Base-by-base conservation (phyloP, 1,140 invertebrate genomes). In the Hylaeus anthracinus region DNA sequence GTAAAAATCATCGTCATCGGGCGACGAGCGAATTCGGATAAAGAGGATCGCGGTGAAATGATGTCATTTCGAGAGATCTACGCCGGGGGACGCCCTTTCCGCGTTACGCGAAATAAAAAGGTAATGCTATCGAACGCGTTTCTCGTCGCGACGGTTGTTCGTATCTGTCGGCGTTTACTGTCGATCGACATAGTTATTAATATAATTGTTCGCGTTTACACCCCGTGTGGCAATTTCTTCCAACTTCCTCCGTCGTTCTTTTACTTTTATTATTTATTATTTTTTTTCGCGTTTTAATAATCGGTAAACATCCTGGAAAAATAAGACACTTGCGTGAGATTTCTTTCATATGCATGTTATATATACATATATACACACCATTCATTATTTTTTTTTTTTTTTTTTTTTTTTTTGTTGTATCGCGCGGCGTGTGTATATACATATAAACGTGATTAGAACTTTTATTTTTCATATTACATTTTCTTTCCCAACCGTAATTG, bases 251-350 rank as follows among this genome's bases (percentile, higher is more conserved):
- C 77, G 12, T 56, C 41, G 58, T 9, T 48, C 26, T 71, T 56
- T 55, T 64, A 15, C 51, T 2, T 64, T 72, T 48, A 45, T 79
- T 69, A 12, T 55, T 26, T 56, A 45, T 72, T 39, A 26, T 43
- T n/a, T 70, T 48, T 72, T 69, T 55, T 56, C 45, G 48, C 51
- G n/a, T 75, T 26, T 85, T 82, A 82, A 78, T 86, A 86, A 82
- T 58, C 79, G 82, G 81, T 84, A 87, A 89, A 89, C 84, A 89
- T 88, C 85, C 88, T 90, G 88, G 82, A 90, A 88, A 90, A 89
- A 90, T 90, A 89, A 88, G 89, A 89, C 88, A 90, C 88, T 89
- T 91, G 88, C 85, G 89, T 89, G 89, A 90, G 87, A 90, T 90
- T 90, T 89, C 86, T 87, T 88, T 85, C 87, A 89, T 88, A 85